Conservation (phyloP, 2,888 invertebrate genomes). For the Torymus tubicola region DNA sequence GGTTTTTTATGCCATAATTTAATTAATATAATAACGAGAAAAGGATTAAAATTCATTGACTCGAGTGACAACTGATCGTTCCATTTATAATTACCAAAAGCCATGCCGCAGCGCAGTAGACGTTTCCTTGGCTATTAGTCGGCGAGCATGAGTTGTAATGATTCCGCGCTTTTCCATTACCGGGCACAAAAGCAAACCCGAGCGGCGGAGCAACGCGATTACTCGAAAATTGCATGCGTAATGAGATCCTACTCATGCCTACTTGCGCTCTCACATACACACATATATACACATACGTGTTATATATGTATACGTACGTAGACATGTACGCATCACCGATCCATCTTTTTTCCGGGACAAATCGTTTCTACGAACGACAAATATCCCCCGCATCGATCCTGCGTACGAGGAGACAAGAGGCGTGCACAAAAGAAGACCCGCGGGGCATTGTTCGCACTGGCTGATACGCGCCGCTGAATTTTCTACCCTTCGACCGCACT, state of each 20-base stretch:
- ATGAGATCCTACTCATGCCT: conserved; percentile 16
- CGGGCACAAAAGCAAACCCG: conserved; percentile 24
- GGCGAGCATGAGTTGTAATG: not conserved
- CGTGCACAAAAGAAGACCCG: conserved; percentile 8
- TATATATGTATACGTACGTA: not conserved
- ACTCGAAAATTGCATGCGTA: conserved; percentile 47
- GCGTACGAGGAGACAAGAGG: conserved; percentile 6
- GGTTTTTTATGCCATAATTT: no score
- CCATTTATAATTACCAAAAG: not conserved
- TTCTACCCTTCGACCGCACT: conserved; percentile 38
- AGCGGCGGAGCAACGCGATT: conserved; percentile 1
- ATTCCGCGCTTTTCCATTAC: conserved; percentile 36
- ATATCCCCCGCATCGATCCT: conserved; percentile 1
- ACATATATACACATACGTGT: no score
- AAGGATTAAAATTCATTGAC: no score
- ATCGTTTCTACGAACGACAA: conserved; percentile 53
- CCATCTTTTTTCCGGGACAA: conserved; percentile 45
- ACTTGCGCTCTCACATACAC: not conserved
- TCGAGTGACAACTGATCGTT: no score
- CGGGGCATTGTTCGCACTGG: conserved; percentile 10
- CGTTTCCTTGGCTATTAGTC: conserved; percentile 1
- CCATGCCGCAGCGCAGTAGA: not conserved
- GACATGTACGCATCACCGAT: not conserved
- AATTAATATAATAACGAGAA: no score
- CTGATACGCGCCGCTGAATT: conserved; percentile 44